These are phyloP conservation scores for Caenorhabditis panamensis DNA, from an alignment of 2,888 invertebrate species.

Conservation along the genomic window DNA sequence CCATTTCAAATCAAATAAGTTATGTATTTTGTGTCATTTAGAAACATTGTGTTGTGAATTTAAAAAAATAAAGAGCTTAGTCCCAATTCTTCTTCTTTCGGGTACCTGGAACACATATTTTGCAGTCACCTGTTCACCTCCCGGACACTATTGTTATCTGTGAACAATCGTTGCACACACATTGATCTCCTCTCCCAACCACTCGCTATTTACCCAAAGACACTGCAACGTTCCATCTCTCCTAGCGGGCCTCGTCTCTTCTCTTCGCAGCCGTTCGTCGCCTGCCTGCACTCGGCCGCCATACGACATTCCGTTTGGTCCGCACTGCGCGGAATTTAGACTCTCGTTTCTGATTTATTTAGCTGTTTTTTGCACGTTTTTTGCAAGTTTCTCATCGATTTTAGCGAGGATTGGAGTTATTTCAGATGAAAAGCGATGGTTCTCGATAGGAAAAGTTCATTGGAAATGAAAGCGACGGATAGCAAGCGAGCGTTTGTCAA, in stretches of 20 bases:
- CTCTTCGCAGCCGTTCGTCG: constrained; percentile 4
- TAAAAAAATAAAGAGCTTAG: too few relatives aligned
- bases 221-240: constrained; percentile 7
- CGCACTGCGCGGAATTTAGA: constrained; percentile 41
- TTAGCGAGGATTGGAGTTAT: not conserved
- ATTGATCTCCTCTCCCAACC: constrained; percentile 3
- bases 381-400: not conserved
- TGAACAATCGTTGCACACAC: not conserved
- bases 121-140: constrained; percentile 21
- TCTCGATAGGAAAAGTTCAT: constrained; percentile 44
- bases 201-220: constrained; percentile 22
- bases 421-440: constrained; percentile 47
- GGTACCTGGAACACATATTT: too few relatives aligned
- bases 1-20: too few relatives aligned
- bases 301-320: constrained; percentile 40
- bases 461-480: constrained; percentile 49
- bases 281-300: constrained; percentile 9
- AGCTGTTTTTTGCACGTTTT: constrained; percentile 13
- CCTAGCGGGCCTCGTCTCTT: not conserved
- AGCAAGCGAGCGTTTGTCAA: constrained; percentile 60
- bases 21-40: too few relatives aligned
- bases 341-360: not conserved
- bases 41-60: too few relatives aligned
- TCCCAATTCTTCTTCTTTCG: too few relatives aligned
- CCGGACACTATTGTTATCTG: not conserved